phyloP scores from a whole-genome alignment of 2,113 vertebrate species.

The Cyprichromis sp. region DNA sequence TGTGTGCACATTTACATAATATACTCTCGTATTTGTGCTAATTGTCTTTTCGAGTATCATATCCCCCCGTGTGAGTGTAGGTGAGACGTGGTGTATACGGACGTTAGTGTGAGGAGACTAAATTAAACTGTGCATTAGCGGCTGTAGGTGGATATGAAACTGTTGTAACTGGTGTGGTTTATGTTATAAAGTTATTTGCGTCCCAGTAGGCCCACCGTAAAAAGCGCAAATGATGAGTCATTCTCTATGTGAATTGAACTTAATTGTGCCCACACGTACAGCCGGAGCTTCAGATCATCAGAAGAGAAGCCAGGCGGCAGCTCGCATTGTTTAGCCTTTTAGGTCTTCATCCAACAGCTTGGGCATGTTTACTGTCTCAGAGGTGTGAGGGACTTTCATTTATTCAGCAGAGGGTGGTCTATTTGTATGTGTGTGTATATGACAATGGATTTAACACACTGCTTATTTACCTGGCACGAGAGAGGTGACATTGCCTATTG shows the following conservation, averaged over 20 bases:
- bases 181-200: slow-evolving; percentile 50
- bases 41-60: background rate
- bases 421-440: background rate
- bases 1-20: background rate
- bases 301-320: background rate
- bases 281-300: background rate
- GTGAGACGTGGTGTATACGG: background rate
- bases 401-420: slow-evolving; percentile 21
- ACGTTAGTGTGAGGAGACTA: background rate
- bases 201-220: slow-evolving; percentile 43
- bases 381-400: slow-evolving; percentile 51
- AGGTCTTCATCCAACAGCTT: slow-evolving; percentile 30
- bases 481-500: slow-evolving; percentile 22
- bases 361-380: slow-evolving; percentile 42
- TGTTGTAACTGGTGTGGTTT: slow-evolving; percentile 35
- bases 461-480: slow-evolving; percentile 44
- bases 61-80: slow-evolving; percentile 9
- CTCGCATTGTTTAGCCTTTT: slow-evolving; percentile 17
- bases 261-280: slow-evolving; percentile 46
- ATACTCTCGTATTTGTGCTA: background rate
- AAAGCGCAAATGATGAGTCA: slow-evolving; percentile 60
- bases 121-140: slow-evolving; percentile 55
- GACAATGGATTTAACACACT: slow-evolving; percentile 10
- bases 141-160: slow-evolving; percentile 41
- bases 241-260: slow-evolving; percentile 28